These are phyloP conservation scores for Amblyteles armatorius DNA, from an alignment of 2,888 invertebrate species.

Conservation along the genomic window DNA sequence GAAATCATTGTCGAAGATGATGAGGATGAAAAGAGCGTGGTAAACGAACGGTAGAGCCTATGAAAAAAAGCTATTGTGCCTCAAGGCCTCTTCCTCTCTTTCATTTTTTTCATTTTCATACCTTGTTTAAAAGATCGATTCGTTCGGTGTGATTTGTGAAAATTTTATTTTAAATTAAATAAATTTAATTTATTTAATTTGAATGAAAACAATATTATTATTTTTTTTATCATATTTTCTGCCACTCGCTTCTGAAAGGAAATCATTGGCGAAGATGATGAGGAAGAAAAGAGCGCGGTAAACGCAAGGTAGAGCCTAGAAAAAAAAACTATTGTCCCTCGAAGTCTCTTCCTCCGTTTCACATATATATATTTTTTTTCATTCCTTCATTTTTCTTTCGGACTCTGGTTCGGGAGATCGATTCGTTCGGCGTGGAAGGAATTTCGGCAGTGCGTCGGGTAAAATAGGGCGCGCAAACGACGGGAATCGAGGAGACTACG, in stretches of 20 bases:
- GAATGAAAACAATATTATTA: no score
- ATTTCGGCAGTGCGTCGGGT: slow-evolving; percentile 48
- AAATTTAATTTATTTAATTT: no score
- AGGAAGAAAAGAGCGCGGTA: slow-evolving; percentile 35
- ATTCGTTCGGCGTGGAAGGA: slow-evolving; percentile 25
- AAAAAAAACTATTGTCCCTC: slow-evolving; percentile 46
- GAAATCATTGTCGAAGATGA: slow-evolving; percentile 43
- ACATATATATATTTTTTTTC: slow-evolving; percentile 31
- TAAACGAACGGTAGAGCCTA: slow-evolving; percentile 7
- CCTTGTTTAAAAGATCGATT: slow-evolving; percentile 31
- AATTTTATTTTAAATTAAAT: no score
- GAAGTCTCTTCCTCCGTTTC: slow-evolving; percentile 38
- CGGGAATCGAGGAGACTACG: slow-evolving; percentile 50
- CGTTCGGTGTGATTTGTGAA: no score
- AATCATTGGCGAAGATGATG: slow-evolving; percentile 44
- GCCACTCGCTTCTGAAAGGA: slow-evolving; percentile 37
- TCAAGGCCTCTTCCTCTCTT: slow-evolving; percentile 35
- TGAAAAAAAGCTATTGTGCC: slow-evolving; percentile 38
- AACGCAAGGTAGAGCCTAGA: slow-evolving; percentile 2
- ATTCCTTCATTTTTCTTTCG: slow-evolving; percentile 27
- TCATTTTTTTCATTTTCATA: slow-evolving; percentile 26
- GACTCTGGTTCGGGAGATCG: slow-evolving; percentile 31
- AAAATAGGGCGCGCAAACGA: slow-evolving; percentile 3
- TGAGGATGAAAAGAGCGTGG: slow-evolving; percentile 41
- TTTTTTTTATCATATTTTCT: slow-evolving; percentile 37